Conservation (phyloP, 2,888 invertebrate species). For the Pheosia gnoma region DNA sequence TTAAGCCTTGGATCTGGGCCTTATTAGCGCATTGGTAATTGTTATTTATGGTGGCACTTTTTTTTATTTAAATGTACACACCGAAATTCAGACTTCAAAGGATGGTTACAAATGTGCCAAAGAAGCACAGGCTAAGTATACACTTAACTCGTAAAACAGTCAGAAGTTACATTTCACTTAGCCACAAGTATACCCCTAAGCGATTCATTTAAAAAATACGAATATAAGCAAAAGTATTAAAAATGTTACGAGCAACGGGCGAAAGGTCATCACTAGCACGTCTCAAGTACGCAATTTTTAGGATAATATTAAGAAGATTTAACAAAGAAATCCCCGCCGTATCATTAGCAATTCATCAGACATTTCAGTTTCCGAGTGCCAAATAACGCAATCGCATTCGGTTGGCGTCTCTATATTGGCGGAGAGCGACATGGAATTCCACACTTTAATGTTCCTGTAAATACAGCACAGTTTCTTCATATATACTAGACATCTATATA, state of each 20-base stretch:
- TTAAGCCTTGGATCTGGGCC: too few relatives aligned
- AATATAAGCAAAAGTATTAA: slow-evolving; percentile 14
- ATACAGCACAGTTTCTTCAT: too few relatives aligned
- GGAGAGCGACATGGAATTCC: neutral
- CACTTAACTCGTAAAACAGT: neutral
- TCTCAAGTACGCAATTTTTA: slow-evolving; percentile 41
- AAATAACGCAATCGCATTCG: slow-evolving; percentile 40
- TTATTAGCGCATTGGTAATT: too few relatives aligned
- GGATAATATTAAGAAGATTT: slow-evolving; percentile 50
- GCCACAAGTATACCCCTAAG: neutral
- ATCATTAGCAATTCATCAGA: slow-evolving; percentile 66
- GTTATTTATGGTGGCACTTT: too few relatives aligned
- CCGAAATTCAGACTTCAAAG: too few relatives aligned
- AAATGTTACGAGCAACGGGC: slow-evolving; percentile 35
- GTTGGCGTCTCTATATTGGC: slow-evolving; percentile 18
- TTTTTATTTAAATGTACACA: too few relatives aligned
- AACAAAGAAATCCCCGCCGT: slow-evolving; percentile 43
- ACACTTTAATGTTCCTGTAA: neutral
- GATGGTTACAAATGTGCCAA: too few relatives aligned
- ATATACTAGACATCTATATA: too few relatives aligned
- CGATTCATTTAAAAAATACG: neutral
- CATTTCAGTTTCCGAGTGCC: slow-evolving; percentile 51
- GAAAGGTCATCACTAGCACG: slow-evolving; percentile 31
- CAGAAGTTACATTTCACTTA: neutral
- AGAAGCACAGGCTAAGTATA: too few relatives aligned